Percentiles rank a stretch among this genome's conserved stretches.
These are phyloP conservation scores for Gallinago undulata DNA, from an alignment of 2,113 vertebrate genomes.

Conservation along the genomic window DNA sequence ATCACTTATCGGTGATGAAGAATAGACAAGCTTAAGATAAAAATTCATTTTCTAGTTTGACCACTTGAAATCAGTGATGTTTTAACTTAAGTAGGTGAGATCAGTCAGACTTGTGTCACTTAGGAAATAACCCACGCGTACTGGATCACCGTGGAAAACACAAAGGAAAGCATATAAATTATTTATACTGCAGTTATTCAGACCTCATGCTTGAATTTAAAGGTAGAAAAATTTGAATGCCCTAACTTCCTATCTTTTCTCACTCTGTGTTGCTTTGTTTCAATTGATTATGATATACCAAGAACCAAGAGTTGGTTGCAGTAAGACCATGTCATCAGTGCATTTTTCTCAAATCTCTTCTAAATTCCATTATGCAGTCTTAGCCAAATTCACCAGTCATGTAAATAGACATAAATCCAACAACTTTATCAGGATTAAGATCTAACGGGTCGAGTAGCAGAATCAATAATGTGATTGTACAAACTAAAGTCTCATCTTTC, in stretches of 20 bases:
- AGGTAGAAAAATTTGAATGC: not conserved
- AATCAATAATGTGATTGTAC: not conserved
- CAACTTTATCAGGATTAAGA: not conserved
- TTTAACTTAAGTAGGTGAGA: not conserved
- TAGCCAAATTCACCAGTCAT: not conserved
- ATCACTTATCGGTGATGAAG: not conserved
- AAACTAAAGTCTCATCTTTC: not conserved
- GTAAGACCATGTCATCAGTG: not conserved
- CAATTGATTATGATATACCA: not conserved
- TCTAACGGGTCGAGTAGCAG: not conserved
- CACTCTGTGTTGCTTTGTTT: not conserved
- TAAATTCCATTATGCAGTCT: not conserved
- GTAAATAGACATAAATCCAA: not conserved
- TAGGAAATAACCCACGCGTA: not conserved
- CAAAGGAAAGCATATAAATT: not conserved
- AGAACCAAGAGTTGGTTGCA: slow-evolving; percentile 17
- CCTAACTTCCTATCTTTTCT: not conserved
- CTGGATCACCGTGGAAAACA: not conserved
- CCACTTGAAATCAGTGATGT: not conserved
- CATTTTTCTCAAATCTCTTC: not conserved
- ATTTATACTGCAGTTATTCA: not conserved
- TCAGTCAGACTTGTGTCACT: not conserved
- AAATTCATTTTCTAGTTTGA: not conserved
- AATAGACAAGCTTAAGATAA: not conserved
- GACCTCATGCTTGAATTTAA: not conserved